Percentiles rank a stretch among this genome's conserved stretches.
These are phyloP conservation scores for Ptiloglossa arizonensis DNA, from an alignment of 1,140 invertebrate genomes.

Conservation along the genomic window DNA sequence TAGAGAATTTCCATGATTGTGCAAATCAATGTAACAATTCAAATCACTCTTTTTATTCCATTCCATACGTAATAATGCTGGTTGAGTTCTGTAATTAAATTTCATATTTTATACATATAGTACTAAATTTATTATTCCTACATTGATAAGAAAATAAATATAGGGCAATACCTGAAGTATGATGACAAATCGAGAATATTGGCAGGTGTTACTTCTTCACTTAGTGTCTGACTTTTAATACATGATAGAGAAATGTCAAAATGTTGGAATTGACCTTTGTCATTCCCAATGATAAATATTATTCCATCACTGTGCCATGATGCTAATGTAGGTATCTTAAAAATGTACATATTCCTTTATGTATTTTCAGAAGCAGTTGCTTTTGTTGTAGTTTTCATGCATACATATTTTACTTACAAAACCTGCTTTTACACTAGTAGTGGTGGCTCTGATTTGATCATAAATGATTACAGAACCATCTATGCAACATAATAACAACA, in stretches of 20 bases:
- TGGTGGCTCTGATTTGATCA: conserved; percentile 85
- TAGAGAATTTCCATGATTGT: conserved; percentile 80
- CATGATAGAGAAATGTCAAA: conserved; percentile 88
- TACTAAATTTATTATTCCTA: neutral
- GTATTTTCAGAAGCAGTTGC: neutral
- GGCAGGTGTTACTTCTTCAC: conserved; percentile 85
- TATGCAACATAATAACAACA: conserved; percentile 88
- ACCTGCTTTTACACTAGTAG: conserved; percentile 84
- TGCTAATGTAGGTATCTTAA: conserved; percentile 86
- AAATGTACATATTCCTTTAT: conserved; percentile 36
- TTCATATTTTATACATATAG: conserved; percentile 20
- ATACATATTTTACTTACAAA: conserved; percentile 82
- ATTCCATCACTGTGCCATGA: conserved; percentile 89
- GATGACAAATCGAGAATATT: conserved; percentile 86
- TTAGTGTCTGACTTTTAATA: conserved; percentile 86
- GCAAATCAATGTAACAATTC: conserved; percentile 77
- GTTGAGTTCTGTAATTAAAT: conserved; percentile 79
- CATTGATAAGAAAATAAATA: neutral
- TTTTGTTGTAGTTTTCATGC: neutral
- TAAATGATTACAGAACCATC: conserved; percentile 90
- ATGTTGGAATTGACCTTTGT: conserved; percentile 89
- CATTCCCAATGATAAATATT: conserved; percentile 87
- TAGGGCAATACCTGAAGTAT: conserved; percentile 84
- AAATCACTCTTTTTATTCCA: conserved; percentile 84
- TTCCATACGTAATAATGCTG: conserved; percentile 82